phyloP scores from a whole-genome alignment of 1,140 invertebrate genomes.

The Sweltsa coloradensis region DNA sequence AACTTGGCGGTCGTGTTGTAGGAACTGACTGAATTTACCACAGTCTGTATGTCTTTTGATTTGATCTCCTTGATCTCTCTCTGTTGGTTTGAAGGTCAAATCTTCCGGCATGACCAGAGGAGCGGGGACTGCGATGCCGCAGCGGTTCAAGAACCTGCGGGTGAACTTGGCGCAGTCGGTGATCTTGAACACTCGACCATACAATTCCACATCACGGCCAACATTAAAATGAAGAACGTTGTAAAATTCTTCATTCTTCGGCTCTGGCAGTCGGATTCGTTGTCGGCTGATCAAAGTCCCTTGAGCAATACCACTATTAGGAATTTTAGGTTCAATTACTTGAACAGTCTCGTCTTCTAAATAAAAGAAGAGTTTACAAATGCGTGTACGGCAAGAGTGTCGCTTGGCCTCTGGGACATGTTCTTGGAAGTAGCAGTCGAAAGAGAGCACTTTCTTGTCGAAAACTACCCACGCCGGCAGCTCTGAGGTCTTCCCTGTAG shows the following conservation, averaged over 20 bases:
- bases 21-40: slow-evolving; percentile 58
- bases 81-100: too few species aligned
- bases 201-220: slow-evolving; percentile 59
- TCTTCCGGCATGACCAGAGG: slow-evolving; percentile 44
- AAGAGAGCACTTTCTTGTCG: slow-evolving; percentile 74
- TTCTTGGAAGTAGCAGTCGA: slow-evolving; percentile 79
- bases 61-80: too few species aligned
- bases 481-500: slow-evolving; percentile 49
- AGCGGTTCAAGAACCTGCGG: slow-evolving; percentile 63
- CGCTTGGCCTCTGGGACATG: slow-evolving; percentile 56
- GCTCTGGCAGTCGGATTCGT: slow-evolving; percentile 54
- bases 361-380: slow-evolving; percentile 76
- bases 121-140: slow-evolving; percentile 70
- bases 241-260: slow-evolving; percentile 54
- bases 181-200: slow-evolving; percentile 67
- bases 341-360: slow-evolving; percentile 88
- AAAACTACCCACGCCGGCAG: slow-evolving; percentile 73
- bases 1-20: slow-evolving; percentile 63
- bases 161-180: slow-evolving; percentile 78
- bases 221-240: slow-evolving; percentile 64
- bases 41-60: too few species aligned
- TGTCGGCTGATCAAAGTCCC: slow-evolving; percentile 64
- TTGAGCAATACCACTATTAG: slow-evolving; percentile 61
- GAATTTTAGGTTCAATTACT: slow-evolving; percentile 58
- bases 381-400: slow-evolving; percentile 54